Evolutionary conservation across 2,888 invertebrate genomes (phyloP), one percentile per base, ranked within the genome.

Genomic region (Pandemis cinnamomeana): DNA sequence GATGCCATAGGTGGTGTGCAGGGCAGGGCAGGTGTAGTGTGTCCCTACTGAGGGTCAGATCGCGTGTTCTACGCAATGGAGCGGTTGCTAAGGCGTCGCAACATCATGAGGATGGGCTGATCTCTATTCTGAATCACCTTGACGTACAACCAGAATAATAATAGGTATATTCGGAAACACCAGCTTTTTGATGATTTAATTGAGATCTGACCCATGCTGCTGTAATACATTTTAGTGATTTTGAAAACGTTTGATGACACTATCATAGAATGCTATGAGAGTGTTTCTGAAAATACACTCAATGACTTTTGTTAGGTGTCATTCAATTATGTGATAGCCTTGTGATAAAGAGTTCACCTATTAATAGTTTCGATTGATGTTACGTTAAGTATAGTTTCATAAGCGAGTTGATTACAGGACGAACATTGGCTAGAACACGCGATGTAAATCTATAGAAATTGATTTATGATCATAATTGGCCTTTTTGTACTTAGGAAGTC

Each of bases 21-120:
- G 89, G 95, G 88, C 77, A 94, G 95, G 0, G 94, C 95, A 0
- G 95, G 95, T 62, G 95, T 96, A 44, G 92, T 95, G 76, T 96
- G 96, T 86, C 95, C 96, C 72, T 95, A 95, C 91, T 95, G 91
- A 94, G 92, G 92, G 88, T 92, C 92, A 81, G 91, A 90, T 87
- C 94, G 94, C 94, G 94, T 93, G 93, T 93, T 93, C 94, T 93
- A 92, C 92, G 92, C 92, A 84, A 89, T 93, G 91, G 89, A 93
- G 90, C 92, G 93, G 67, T 82, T 94, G 85, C 91, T 93, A 79
- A 89, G 93, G 77, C 91, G 93, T 82, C 92, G 93, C 81, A 92
- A 93, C 84, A 91, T 94, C 82, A 92, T 93, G 93, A 91, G 94
- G 86, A 93, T 94, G 93, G 94, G 94, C 82, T 91, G 88, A 92